phyloP scores from a whole-genome alignment of 2,797 vertebrate species.

The Knipowitschia caucasica region DNA sequence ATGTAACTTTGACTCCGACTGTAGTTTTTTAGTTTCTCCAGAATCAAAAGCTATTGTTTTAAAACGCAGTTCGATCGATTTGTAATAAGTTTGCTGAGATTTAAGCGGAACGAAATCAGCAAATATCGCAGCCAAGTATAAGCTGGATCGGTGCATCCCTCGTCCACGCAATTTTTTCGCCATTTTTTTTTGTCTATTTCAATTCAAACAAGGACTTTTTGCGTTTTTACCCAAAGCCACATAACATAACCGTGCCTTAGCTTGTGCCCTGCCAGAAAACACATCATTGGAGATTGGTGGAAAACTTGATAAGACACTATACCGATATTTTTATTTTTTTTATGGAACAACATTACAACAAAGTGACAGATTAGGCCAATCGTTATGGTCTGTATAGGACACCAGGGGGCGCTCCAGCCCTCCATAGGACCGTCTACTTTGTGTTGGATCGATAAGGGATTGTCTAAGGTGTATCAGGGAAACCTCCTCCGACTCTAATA shows the following conservation, averaged over 20 bases:
- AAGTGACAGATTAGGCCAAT: constrained; percentile 15
- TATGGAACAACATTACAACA: constrained; percentile 6
- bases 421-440: constrained; percentile 45
- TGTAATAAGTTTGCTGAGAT: too few relatives aligned
- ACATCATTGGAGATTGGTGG: constrained; percentile 33
- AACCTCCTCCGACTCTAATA: constrained; percentile 73
- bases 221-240: constrained; percentile 24
- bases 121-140: too few relatives aligned
- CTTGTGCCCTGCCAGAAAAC: constrained; percentile 45
- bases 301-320: too few relatives aligned
- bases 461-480: constrained; percentile 74
- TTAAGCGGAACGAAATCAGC: too few relatives aligned
- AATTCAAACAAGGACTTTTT: too few relatives aligned
- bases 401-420: constrained; percentile 25
- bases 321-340: too few relatives aligned
- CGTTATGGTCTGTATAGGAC: not conserved
- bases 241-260: constrained; percentile 68
- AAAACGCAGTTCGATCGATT: too few relatives aligned
- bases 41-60: too few relatives aligned
- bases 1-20: too few relatives aligned
- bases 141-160: too few relatives aligned
- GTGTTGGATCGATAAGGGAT: constrained; percentile 66
- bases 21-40: too few relatives aligned
- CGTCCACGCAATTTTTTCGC: constrained; percentile 22
- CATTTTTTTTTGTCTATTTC: constrained; percentile 22